Evolutionary conservation across 2,113 vertebrate species (phyloP), one percentile per base, ranked within the genome.

Genomic region (Mesitornis unicolor): DNA sequence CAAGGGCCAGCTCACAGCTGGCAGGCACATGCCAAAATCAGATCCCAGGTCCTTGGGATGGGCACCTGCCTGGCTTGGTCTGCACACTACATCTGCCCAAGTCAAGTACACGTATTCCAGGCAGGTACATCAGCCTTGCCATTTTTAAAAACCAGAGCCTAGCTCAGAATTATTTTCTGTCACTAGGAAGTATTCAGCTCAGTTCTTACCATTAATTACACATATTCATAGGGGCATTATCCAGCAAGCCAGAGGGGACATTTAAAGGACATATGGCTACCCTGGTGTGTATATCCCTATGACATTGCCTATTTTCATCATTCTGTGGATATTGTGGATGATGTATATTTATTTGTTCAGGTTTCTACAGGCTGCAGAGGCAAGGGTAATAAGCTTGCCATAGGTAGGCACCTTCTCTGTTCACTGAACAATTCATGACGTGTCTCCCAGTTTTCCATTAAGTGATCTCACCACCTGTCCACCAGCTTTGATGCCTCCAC

Each of bases 61-160:
- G 36, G 24, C 11, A 35, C 11, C 11, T 3, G 1, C 42, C 17
- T 59, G 57, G 28, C n/a, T 61, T 71, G 31, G 24, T 61, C 28
- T 78, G 50, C 51, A 71, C 0, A 1, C 47, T 36, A 17, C 35
- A 13, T 7, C 11, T 43, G 11, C 13, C 33, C 33, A 22, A 38
- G 19, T 7, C 0, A 0, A 74, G n/a, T 36, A 38, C 20, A 33
- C 1, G 1, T 42, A 38, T n/a, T 57, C 17, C 45, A 61, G 73
- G 15, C 5, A 67, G 47, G 11, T 56, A 11, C n/a, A 38, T 36
- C 24, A 47, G 28, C 48, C 47, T 83, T 84, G 64, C 13, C 13
- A 51, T 65, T 77, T 59, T 47, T 16, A 54, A 40, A 77, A 75
- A 60, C 1, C 21, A 73, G 11, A 28, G 10, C 18, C n/a, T 40